Percentiles rank a stretch among this genome's conserved stretches.
phyloP scores from a whole-genome alignment of 2,797 vertebrate species.

The Scyliorhinus canicula region DNA sequence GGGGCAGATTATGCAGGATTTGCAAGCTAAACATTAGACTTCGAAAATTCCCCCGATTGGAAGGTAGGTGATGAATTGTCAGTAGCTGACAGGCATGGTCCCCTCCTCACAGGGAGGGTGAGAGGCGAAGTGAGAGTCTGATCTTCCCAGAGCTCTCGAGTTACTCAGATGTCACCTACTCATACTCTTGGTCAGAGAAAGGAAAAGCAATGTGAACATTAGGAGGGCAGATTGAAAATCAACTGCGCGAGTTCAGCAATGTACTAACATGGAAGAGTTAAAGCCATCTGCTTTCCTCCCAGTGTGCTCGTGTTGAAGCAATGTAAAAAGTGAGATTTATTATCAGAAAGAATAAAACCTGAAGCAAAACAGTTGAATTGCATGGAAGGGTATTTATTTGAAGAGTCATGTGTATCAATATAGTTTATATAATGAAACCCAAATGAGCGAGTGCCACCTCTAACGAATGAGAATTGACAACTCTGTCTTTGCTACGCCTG shows the following conservation, averaged over 20 bases:
- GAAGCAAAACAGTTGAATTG: slow-evolving; percentile 1
- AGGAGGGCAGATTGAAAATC: neutral
- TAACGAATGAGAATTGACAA: slow-evolving; percentile 15
- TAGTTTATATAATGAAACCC: slow-evolving; percentile 5
- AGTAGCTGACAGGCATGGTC: neutral
- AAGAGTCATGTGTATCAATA: neutral
- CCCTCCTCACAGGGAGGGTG: neutral
- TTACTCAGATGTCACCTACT: neutral
- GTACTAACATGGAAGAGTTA: neutral
- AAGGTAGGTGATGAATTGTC: neutral
- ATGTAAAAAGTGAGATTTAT: neutral
- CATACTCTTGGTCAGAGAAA: neutral
- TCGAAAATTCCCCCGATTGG: neutral
- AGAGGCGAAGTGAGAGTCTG: neutral
- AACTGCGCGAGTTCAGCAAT: neutral
- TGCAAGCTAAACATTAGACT: neutral
- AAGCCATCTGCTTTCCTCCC: neutral
- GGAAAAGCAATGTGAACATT: neutral
- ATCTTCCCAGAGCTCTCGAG: neutral
- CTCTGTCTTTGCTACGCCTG: neutral
- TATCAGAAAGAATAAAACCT: neutral
- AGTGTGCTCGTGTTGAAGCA: too few relatives aligned
- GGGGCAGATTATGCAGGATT: neutral
- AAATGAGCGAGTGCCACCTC: neutral
- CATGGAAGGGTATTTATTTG: neutral